Evolutionary conservation across 2,888 invertebrate genomes (phyloP).

Genomic region (Hirudinaria manillensis): DNA sequence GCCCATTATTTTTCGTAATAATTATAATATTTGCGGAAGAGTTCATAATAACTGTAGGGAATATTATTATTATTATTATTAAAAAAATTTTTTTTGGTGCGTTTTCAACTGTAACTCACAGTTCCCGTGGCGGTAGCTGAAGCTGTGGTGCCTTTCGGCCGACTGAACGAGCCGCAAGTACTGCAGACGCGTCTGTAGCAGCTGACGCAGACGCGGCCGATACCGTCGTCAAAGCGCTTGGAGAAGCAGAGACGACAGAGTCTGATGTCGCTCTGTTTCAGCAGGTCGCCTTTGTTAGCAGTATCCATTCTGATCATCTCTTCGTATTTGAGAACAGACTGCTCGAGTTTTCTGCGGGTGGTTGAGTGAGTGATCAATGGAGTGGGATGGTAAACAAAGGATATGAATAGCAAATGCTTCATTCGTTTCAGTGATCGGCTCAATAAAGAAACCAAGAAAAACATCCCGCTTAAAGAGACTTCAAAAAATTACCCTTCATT

Average conservation of each 20-base stretch:
- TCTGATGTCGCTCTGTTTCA: slow-evolving; percentile 44
- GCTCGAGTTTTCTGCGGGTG: slow-evolving; percentile 41
- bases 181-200: slow-evolving; percentile 49
- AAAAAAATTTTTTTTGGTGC: too few species aligned
- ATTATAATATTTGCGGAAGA: too few species aligned
- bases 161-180: slow-evolving; percentile 44
- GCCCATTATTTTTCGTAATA: too few species aligned
- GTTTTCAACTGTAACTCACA: neutral
- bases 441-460: neutral
- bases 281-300: slow-evolving; percentile 40
- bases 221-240: slow-evolving; percentile 49
- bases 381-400: neutral
- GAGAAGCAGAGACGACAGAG: slow-evolving; percentile 50
- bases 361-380: neutral
- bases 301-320: slow-evolving; percentile 41
- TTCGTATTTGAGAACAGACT: slow-evolving; percentile 42
- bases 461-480: neutral
- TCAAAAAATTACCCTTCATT: too few species aligned
- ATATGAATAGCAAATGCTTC: neutral
- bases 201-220: slow-evolving; percentile 47
- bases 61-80: too few species aligned
- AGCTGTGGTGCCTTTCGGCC: neutral
- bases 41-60: too few species aligned
- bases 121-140: neutral
- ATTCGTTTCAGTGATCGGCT: neutral